Percentiles rank a stretch among this genome's conserved stretches.
Conservation (phyloP, 2,797 vertebrate genomes). For the Crax fasciolata region DNA sequence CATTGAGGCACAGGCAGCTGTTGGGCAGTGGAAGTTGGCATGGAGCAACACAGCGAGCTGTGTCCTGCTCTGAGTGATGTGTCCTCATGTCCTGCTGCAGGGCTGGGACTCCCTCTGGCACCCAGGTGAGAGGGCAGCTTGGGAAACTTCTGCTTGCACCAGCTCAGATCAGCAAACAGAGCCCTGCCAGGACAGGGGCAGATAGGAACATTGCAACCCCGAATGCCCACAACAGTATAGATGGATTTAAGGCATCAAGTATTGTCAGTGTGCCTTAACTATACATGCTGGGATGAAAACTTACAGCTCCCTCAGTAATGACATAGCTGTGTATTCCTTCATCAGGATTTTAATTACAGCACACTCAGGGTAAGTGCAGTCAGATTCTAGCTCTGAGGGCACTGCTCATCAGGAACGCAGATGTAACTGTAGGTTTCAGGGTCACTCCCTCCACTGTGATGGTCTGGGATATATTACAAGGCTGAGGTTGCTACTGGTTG, state of each 20-base stretch:
- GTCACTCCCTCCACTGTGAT: neutral
- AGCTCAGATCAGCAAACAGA: neutral
- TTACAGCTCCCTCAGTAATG: neutral
- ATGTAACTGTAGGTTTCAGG: rapidly evolving
- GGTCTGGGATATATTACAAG: rapidly evolving
- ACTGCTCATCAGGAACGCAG: neutral
- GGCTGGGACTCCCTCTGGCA: neutral
- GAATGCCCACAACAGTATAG: no score
- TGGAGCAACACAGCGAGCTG: neutral
- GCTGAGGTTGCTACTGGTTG: rapidly evolving
- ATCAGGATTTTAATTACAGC: neutral
- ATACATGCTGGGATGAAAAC: neutral
- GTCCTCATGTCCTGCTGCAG: rapidly evolving
- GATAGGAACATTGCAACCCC: neutral
- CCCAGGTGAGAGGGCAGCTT: neutral
- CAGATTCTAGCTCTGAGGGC: neutral
- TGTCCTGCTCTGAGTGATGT: rapidly evolving
- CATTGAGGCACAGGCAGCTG: neutral
- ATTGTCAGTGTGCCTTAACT: no score
- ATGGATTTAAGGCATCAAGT: rapidly evolving
- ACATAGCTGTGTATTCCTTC: neutral
- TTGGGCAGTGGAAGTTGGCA: rapidly evolving
- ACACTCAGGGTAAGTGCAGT: neutral
- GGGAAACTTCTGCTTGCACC: neutral
- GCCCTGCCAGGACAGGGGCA: rapidly evolving